Conservation (phyloP, 2,888 invertebrate species). For the Nymphalis c-album region DNA sequence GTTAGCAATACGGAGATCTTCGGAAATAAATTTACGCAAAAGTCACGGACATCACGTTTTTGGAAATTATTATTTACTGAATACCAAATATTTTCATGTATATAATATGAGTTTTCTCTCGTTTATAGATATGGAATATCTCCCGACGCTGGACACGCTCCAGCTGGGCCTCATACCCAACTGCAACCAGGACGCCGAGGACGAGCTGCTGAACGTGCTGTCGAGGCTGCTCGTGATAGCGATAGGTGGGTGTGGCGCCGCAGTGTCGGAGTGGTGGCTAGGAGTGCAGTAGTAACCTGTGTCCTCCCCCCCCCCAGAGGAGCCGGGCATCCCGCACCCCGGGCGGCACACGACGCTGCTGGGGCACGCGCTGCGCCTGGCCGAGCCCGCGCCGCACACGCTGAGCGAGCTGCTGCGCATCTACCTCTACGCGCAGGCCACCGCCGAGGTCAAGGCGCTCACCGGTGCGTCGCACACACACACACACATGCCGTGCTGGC, state of each 20-base stretch:
- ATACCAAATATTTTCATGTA: neutral
- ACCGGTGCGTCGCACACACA: conserved; percentile 72
- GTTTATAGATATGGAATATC: conserved; percentile 88
- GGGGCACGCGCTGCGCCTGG: conserved; percentile 94
- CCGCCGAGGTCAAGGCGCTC: conserved; percentile 90
- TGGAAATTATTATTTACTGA: neutral
- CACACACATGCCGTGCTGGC: neutral
- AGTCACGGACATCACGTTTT: neutral
- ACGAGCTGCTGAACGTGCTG: conserved; percentile 92
- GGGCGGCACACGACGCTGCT: conserved; percentile 93
- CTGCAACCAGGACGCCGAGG: conserved; percentile 89
- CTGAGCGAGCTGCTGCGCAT: conserved; percentile 95
- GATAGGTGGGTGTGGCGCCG: conserved; percentile 73
- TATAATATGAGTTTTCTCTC: neutral
- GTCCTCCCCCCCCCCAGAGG: conserved; percentile 79
- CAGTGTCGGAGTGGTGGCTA: no score
- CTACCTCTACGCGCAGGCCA: conserved; percentile 94
- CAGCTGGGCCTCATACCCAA: conserved; percentile 92
- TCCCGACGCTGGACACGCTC: conserved; percentile 92
- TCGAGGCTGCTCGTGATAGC: conserved; percentile 95
- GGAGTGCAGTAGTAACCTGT: no score
- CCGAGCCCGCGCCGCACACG: conserved; percentile 95
- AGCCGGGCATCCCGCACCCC: conserved; percentile 95
- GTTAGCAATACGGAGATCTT: no score
- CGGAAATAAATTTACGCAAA: no score